Conservation (phyloP, 2,797 vertebrate species). For the Avahi laniger region DNA sequence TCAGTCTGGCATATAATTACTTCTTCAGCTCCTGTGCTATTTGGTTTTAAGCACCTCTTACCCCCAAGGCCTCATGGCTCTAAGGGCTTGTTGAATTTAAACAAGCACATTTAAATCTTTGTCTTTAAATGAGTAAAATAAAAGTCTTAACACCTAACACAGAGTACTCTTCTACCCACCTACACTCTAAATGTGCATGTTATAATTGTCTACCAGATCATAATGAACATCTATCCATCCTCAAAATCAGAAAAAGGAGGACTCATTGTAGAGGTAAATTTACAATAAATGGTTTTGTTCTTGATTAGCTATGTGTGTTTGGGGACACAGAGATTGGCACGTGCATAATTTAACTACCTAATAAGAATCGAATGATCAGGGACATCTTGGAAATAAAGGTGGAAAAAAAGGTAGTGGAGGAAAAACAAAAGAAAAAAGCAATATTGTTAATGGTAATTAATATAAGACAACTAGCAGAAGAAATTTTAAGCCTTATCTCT, state of each 20-base stretch:
- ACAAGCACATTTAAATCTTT: slow-evolving; percentile 77
- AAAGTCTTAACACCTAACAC: slow-evolving; percentile 73
- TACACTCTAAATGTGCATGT: slow-evolving; percentile 69
- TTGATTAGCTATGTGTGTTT: slow-evolving; percentile 73
- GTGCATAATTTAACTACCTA: slow-evolving; percentile 64
- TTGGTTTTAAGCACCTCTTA: slow-evolving; percentile 82
- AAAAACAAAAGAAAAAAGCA: slow-evolving; percentile 44
- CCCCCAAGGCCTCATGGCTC: slow-evolving; percentile 67
- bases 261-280: slow-evolving; percentile 73
- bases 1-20: slow-evolving; percentile 77
- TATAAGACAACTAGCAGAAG: not conserved
- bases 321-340: slow-evolving; percentile 63
- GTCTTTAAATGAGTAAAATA: slow-evolving; percentile 80
- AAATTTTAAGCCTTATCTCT: slow-evolving; percentile 9
- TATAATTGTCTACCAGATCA: slow-evolving; percentile 71
- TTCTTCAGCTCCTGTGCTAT: slow-evolving; percentile 74
- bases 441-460: slow-evolving; percentile 7
- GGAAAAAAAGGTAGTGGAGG: not conserved
- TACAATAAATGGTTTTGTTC: slow-evolving; percentile 69
- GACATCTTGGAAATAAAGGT: slow-evolving; percentile 68
- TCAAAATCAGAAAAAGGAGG: slow-evolving; percentile 62
- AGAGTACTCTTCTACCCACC: slow-evolving; percentile 61
- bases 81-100: slow-evolving; percentile 78
- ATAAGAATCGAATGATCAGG: slow-evolving; percentile 65
- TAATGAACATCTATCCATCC: slow-evolving; percentile 77